Evolutionary conservation across 2,113 vertebrate species (phyloP), one percentile per base, ranked within the genome.

Genomic region (Picathartes gymnocephalus): DNA sequence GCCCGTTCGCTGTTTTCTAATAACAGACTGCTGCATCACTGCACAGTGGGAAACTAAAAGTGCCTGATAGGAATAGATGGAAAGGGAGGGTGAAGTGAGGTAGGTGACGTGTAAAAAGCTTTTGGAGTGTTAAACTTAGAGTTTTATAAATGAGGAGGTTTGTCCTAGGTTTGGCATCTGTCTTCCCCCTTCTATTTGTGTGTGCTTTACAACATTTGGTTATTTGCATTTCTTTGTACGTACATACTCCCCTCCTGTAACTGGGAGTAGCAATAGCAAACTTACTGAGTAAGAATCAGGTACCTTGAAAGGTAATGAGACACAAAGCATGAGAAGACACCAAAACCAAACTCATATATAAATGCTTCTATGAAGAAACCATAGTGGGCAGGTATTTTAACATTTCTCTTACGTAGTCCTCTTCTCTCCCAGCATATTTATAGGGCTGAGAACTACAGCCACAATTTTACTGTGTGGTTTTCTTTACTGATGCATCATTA

Each of bases 21-120:
- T 88, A 92, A 86, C 79, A 86, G 65, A 20, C 51, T 84, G 62
- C 73, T 91, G 80, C 93, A 74, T 80, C 86, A 47, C 48, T 93
- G 60, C 76, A 51, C 86, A 65, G 58, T 61, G 66, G 44, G 72
- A 95, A 92, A 91, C 95, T 95, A 89, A 73, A 96, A 94, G 81
- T 48, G 24, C 39, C 71, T 7, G 2, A 54, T 73, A 66, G 58
- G 33, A 92, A 23, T 40, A 82, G 85, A 70, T 88, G 62, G 53
- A 73, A 79, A 54, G 76, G 91, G 73, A 95, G 47, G 35, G 21
- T 84, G 20, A 62, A 96, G 48, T 68, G 60, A 60, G 35, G 37
- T 60, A 79, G 76, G 44, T 81, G 82, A 94, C 30, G 11, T 20
- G 19, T 93, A 79, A 92, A 94, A 93, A 88, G 62, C 61, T 88